Percentiles rank a stretch among this genome's conserved stretches.
phyloP scores from a whole-genome alignment of 92 coral and sea anemone species.

The Virgularia gustaviana region DNA sequence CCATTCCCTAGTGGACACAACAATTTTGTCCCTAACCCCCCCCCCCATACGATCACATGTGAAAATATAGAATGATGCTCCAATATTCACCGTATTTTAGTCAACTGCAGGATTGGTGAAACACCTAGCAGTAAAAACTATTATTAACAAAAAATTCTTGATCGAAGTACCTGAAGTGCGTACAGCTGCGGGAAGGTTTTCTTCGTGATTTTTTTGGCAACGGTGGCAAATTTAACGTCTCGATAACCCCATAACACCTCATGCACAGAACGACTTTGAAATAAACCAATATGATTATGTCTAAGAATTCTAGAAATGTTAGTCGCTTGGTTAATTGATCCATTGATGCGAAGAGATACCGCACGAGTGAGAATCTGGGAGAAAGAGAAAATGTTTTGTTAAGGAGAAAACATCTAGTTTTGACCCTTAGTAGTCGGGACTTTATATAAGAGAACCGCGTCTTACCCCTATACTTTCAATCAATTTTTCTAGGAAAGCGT shows the following conservation, averaged over 20 bases:
- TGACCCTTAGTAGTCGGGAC: background rate
- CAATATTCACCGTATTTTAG: background rate
- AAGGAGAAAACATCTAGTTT: too few species aligned
- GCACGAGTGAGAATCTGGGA: too few species aligned
- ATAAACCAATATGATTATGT: constrained; percentile 10
- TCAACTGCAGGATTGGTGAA: too few species aligned
- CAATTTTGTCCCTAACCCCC: too few species aligned
- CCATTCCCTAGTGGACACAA: too few species aligned
- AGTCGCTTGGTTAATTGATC: background rate
- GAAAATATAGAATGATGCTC: too few species aligned
- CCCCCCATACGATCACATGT: too few species aligned
- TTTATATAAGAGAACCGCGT: background rate
- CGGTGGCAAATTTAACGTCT: constrained; percentile 37
- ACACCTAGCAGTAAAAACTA: too few species aligned
- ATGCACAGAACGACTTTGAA: constrained; percentile 59
- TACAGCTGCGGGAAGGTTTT: background rate
- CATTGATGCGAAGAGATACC: too few species aligned
- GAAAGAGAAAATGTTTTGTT: too few species aligned
- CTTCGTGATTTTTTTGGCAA: background rate
- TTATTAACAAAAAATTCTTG: background rate
- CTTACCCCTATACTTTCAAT: too few species aligned
- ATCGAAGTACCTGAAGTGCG: constrained; percentile 13
- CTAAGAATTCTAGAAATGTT: background rate
- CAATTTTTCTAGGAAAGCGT: too few species aligned
- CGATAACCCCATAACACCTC: constrained; percentile 86